These are phyloP conservation scores for Drosophila leonis DNA, from an alignment of 2,888 invertebrate genomes.

Conservation along the genomic window DNA sequence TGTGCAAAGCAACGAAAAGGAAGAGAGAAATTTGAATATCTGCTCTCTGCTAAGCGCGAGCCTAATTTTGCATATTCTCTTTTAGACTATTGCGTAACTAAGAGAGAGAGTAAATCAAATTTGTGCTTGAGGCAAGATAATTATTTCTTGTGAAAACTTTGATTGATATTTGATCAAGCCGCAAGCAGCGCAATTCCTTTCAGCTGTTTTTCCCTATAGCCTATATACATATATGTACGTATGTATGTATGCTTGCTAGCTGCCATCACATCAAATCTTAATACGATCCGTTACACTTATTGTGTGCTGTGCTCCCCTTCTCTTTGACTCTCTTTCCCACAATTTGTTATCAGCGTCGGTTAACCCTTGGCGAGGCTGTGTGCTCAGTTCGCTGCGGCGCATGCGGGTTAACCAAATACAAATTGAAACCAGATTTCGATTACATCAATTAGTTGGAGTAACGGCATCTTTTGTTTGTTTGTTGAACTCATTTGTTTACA, in stretches of 20 bases:
- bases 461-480: conserved; percentile 54
- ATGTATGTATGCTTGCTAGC: neutral
- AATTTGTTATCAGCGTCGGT: conserved; percentile 40
- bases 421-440: conserved; percentile 70
- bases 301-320: neutral
- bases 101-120: neutral
- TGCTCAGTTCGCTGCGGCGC: neutral
- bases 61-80: neutral
- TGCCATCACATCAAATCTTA: conserved; percentile 15
- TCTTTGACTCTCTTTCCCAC: neutral
- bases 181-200: neutral
- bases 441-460: conserved; percentile 55
- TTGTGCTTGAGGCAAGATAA: neutral
- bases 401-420: conserved; percentile 65
- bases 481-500: conserved; percentile 72
- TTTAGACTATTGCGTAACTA: neutral
- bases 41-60: neutral
- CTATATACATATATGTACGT: too few species aligned
- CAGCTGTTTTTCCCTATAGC: neutral
- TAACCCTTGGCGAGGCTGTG: conserved; percentile 34
- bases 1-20: neutral
- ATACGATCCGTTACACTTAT: conserved; percentile 36
- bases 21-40: neutral
- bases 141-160: neutral
- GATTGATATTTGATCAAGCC: conserved; percentile 2